phyloP scores from a whole-genome alignment of 2,888 invertebrate species.

The Theodoxus fluviatilis region DNA sequence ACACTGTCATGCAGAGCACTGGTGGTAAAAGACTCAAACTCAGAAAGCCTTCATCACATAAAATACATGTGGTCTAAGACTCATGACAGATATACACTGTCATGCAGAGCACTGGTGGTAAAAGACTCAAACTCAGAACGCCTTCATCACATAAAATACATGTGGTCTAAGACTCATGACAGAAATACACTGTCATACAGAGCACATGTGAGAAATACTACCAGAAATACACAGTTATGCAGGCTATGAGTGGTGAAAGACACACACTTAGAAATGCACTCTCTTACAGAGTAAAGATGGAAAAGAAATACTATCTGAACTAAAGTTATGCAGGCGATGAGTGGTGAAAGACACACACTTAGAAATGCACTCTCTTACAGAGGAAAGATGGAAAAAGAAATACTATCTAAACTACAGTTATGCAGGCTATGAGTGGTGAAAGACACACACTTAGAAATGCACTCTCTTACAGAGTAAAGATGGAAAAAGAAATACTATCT shows the following conservation, averaged over 20 bases:
- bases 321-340: neutral
- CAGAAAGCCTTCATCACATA: neutral
- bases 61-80: no score
- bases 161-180: no score
- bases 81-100: neutral
- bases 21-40: neutral
- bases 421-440: neutral
- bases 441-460: constrained; percentile 4
- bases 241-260: neutral
- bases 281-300: neutral
- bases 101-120: neutral
- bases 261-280: constrained; percentile 4
- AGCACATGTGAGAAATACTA: neutral
- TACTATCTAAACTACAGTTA: neutral
- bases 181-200: neutral
- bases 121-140: neutral
- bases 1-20: neutral
- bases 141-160: neutral
- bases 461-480: neutral
- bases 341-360: neutral
- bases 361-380: neutral
- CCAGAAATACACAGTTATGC: neutral
- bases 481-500: neutral
- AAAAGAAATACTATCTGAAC: neutral
- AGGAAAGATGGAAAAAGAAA: neutral